Evolutionary conservation across 2,113 vertebrate genomes (phyloP).

Genomic region (Pituophis catenifer): DNA sequence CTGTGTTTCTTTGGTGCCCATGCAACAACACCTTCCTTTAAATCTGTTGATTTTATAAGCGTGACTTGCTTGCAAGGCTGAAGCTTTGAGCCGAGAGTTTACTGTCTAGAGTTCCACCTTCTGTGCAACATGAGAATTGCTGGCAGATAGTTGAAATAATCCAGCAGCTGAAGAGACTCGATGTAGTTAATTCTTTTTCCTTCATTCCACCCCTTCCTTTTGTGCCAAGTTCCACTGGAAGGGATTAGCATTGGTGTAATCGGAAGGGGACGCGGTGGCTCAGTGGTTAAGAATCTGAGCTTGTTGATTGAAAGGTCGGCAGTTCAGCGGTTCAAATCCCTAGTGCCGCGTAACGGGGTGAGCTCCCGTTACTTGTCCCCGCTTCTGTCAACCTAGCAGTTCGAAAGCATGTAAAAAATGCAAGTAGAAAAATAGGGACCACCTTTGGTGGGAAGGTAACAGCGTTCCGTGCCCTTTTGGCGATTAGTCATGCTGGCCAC

Average conservation of each 20-base stretch:
- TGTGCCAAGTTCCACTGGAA: not conserved
- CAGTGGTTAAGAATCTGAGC: no score
- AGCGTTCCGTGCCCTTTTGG: no score
- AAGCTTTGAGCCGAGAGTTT: not conserved
- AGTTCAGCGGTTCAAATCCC: no score
- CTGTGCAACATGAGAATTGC: conserved; percentile 16
- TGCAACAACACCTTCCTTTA: not conserved
- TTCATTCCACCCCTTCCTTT: not conserved
- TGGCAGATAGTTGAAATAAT: not conserved
- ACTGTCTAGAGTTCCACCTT: conserved; percentile 17
- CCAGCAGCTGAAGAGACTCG: accelerated
- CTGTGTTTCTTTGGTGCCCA: not conserved
- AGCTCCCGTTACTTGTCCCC: no score
- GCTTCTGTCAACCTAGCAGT: no score
- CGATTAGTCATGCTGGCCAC: no score
- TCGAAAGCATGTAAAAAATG: no score
- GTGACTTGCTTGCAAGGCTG: not conserved
- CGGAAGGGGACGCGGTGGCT: not conserved
- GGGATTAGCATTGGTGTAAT: not conserved
- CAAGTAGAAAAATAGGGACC: no score
- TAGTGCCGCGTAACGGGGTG: no score
- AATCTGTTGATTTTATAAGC: not conserved
- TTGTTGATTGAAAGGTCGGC: no score
- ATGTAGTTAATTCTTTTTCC: not conserved
- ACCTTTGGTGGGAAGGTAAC: no score